Evolutionary conservation across 1,140 invertebrate genomes (phyloP).

Genomic region (Dufourea novaeangliae): DNA sequence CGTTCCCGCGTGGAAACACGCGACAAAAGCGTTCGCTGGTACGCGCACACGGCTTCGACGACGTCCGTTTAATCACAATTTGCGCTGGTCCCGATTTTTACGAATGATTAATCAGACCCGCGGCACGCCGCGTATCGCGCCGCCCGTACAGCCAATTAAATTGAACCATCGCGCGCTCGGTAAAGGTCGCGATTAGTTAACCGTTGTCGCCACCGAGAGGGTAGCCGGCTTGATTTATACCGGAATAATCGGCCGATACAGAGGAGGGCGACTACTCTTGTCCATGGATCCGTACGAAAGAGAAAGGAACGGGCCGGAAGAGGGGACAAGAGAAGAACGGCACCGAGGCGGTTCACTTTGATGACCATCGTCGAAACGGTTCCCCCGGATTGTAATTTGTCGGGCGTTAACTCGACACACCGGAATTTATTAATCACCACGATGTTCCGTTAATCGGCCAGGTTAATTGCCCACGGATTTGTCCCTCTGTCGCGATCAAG

Average conservation of each 20-base stretch:
- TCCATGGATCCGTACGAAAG: background rate
- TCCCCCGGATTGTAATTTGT: conserved; percentile 16
- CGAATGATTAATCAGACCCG: conserved; percentile 55
- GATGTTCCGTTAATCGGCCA: conserved; percentile 11
- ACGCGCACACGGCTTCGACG: background rate
- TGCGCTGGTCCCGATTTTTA: conserved; percentile 54
- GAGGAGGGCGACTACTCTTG: background rate
- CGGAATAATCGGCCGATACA: conserved; percentile 38
- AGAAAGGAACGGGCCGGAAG: background rate
- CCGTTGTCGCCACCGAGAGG: conserved; percentile 17
- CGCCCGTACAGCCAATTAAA: conserved; percentile 60
- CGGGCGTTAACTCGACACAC: conserved; percentile 1
- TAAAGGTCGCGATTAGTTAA: conserved; percentile 47
- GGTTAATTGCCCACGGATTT: conserved; percentile 16
- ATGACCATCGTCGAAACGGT: conserved; percentile 32
- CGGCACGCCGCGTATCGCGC: background rate
- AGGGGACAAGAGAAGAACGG: background rate
- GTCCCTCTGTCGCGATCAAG: background rate
- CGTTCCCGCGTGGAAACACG: conserved; percentile 18
- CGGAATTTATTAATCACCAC: conserved; percentile 4
- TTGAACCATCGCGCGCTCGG: conserved; percentile 19
- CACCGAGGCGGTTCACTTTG: conserved; percentile 18
- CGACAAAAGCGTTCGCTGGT: conserved; percentile 12
- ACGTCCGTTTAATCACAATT: conserved; percentile 56
- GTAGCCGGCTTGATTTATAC: conserved; percentile 52